Evolutionary conservation across 2,113 vertebrate species (phyloP).

Genomic region (Lagopus leucura): DNA sequence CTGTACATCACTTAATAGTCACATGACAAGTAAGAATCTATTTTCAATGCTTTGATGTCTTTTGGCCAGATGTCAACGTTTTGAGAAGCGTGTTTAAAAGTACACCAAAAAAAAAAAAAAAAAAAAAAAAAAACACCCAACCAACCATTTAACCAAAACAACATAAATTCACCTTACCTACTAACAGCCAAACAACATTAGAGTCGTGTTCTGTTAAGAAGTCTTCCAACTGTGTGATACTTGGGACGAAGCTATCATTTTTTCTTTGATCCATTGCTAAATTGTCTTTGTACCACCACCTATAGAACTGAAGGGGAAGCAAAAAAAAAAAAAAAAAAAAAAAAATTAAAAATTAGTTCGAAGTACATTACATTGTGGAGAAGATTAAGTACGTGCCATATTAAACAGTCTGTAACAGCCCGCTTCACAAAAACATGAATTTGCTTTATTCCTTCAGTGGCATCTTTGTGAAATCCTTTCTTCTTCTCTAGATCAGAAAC

Average conservation of each 20-base stretch:
- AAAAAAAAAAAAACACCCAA: not conserved
- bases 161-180: conserved; percentile 82
- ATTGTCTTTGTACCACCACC: conserved; percentile 36
- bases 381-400: fast-evolving
- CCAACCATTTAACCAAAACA: not conserved
- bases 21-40: not conserved
- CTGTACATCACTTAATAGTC: not conserved
- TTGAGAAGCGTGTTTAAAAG: not conserved
- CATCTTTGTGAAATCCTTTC: not conserved
- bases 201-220: conserved; percentile 94
- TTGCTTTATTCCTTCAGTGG: not conserved
- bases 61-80: not conserved
- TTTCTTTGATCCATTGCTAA: conserved; percentile 82
- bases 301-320: conserved; percentile 45
- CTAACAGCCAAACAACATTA: conserved; percentile 96
- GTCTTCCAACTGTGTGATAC: conserved; percentile 87
- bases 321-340: not conserved
- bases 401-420: not conserved
- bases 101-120: not conserved
- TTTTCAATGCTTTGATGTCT: not conserved
- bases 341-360: not conserved
- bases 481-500: not conserved
- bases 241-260: conserved; percentile 91
- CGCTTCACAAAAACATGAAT: not conserved
- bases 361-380: not conserved